Base-by-base conservation (phyloP, 2,797 vertebrate species). In the Leuciscus waleckii region DNA sequence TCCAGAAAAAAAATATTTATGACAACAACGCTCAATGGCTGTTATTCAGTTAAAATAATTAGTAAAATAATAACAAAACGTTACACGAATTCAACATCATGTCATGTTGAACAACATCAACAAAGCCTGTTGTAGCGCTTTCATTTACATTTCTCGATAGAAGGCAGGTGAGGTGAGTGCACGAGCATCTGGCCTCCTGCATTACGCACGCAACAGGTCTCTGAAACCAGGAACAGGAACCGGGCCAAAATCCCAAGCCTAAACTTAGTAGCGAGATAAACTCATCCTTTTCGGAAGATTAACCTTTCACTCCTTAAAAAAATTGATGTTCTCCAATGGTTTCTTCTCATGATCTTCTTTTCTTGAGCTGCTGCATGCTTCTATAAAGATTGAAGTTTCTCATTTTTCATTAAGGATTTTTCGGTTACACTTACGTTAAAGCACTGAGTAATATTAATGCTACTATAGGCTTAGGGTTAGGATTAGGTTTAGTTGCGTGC, bases 281-380 rank as follows among this genome's bases (percentile, higher is more conserved):
- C 92, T 91, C 91, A 94, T 95, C 92, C 94, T 93, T 90, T 90
- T 87, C 87, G 77, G 89, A 87, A 89, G 88, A 87, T 95, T 95
- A 94, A 93, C 91, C 92, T 85, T 19, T 51, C 65, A 68, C 63
- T 79, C 41, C 14, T 79, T 58, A 1, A 58, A 29, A 26, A n/a
- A 43, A 63, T 17, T 29, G 26, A 65, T 9, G 4, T 10, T 43
- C 3, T 56, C 7, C 1, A 9, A 35, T 37, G 21, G 3, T 77
- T 49, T 49, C 4, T 76, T n/a, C 7, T 54, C 32, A 56, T 8
- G 19, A 35, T 10, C 11, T 43, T 43, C 0, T 43, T 11, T 32
- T 32, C 16, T 74, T 51, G 7, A 21, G 4, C 43, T 32, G 46
- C 26, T 74, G 43, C 17, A 19, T 11, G 26, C 9, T 21, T 76